Percentiles rank a stretch among this genome's conserved stretches.
phyloP scores from a whole-genome alignment of 1,140 invertebrate genomes.

The Lordiphosa mommai region DNA sequence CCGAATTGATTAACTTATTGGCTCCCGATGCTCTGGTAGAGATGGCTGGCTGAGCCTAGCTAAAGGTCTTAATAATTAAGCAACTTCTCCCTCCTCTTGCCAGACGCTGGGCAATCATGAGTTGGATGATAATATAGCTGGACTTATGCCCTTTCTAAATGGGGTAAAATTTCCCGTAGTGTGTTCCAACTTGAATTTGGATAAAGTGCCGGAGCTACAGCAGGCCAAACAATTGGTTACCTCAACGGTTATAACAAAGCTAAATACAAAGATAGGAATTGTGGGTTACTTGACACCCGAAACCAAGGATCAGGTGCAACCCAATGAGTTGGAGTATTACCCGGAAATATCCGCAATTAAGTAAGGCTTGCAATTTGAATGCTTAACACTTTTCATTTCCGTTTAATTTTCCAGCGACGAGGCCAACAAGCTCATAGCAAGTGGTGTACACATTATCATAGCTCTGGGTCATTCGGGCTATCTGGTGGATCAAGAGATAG shows the following conservation, averaged over 20 bases:
- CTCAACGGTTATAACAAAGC: conserved; percentile 84
- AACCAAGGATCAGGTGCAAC: conserved; percentile 84
- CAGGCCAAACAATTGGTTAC: conserved; percentile 80
- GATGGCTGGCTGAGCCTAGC: conserved; percentile 53
- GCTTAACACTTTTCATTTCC: too few relatives aligned
- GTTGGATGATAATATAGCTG: conserved; percentile 90
- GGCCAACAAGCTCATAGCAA: conserved; percentile 82
- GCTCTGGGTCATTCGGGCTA: conserved; percentile 94
- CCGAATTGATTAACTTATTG: conserved; percentile 88
- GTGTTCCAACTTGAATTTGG: conserved; percentile 87
- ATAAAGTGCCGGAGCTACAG: conserved; percentile 83
- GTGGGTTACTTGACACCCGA: conserved; percentile 93
- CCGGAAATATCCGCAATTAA: conserved; percentile 87
- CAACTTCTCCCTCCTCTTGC: conserved; percentile 3
- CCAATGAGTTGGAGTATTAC: conserved; percentile 84
- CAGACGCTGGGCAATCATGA: conserved; percentile 96
- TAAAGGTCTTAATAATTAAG: neutral
- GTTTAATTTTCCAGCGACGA: conserved; percentile 80
- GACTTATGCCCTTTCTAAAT: conserved; percentile 87
- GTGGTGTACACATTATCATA: conserved; percentile 91
- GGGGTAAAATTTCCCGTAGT: conserved; percentile 87
- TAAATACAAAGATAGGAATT: conserved; percentile 86
- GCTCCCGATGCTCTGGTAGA: conserved; percentile 91
- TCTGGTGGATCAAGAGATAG: conserved; percentile 87
- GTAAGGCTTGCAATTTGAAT: conserved; percentile 21